These are phyloP conservation scores for Luidia sarsii DNA, from an alignment of 53 echinoderm and acorn worm species.

Conservation along the genomic window DNA sequence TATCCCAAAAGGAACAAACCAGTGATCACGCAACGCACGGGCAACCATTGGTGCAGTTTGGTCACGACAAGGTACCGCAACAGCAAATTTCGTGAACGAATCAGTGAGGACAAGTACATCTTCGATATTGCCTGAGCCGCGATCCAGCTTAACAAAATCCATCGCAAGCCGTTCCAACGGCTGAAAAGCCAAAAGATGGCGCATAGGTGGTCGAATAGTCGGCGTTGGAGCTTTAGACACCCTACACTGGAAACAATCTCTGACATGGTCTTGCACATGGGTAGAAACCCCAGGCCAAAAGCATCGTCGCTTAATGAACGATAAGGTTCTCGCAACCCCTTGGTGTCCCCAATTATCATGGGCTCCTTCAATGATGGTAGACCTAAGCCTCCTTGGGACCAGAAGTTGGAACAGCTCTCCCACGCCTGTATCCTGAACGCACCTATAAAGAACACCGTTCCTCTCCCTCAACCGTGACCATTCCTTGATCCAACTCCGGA, in stretches of 20 bases:
- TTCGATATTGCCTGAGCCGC: not conserved
- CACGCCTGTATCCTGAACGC: not conserved
- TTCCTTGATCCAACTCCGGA: constrained; percentile 1
- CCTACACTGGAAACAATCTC: constrained; percentile 42
- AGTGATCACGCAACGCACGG: not conserved
- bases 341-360: constrained; percentile 68
- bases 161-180: constrained; percentile 67
- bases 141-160: constrained; percentile 61
- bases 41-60: constrained; percentile 3
- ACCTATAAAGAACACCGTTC: constrained; percentile 7
- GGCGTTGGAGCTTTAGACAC: constrained; percentile 54
- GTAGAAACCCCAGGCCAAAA: constrained; percentile 64
- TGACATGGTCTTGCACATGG: constrained; percentile 44
- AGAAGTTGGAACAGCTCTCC: constrained; percentile 42
- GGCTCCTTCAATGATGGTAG: constrained; percentile 27
- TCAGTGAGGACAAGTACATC: constrained; percentile 8
- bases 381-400: constrained; percentile 44
- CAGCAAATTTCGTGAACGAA: not conserved
- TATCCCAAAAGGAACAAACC: not conserved
- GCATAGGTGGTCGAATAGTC: constrained; percentile 15
- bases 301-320: constrained; percentile 40
- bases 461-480: not conserved
- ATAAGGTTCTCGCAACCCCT: constrained; percentile 33
- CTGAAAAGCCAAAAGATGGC: constrained; percentile 36
- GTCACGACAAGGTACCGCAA: not conserved